Base-by-base conservation (phyloP, 1,140 invertebrate genomes). In the Heliconius congener region DNA sequence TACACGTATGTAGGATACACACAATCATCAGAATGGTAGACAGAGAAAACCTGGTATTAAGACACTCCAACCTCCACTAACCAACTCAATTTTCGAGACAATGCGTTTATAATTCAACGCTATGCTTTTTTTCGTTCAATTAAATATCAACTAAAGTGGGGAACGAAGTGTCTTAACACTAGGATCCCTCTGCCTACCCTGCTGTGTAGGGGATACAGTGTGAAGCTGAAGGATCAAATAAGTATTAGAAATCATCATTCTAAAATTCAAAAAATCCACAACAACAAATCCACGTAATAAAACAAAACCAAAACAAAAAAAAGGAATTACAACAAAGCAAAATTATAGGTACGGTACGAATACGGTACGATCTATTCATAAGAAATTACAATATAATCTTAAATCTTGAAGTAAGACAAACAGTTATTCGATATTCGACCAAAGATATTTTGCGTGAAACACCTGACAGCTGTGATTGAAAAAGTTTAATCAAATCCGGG, bases 401-500 rank as follows among this genome's bases (percentile, higher is more conserved):
- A 66, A 66, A 66, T 66, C 60, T 66, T 4, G 60, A 27, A 37
- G 27, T n/a, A 74, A 57, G 52, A 73, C 72, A 73, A 73, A 73
- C 72, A 73, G 11, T 27, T 46, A 34, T 74, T 57, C 73, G 55
- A 74, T 74, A 57, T 74, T 37, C 27, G 19, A 37, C 52, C 19
- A 73, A 73, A 74, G 73, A 74, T 74, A 74, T 57, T 74, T 74
- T 57, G 50, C 73, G 73, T 74, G 55, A 52, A 74, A 74, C 55
- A 74, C 52, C 72, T 46, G 72, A 73, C 52, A 30, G 73, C 52
- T 46, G 55, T 74, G 73, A 60, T 74, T 74, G 73, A 74, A 74
- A 74, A 74, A 74, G 27, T 74, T 74, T 74, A 57, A 37, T 57
- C 73, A 74, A 74, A 50, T 74, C 27, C 34, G 30, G 52, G 52